Evolutionary conservation across 2,797 vertebrate genomes (phyloP).

Genomic region (Taeniopygia guttata): DNA sequence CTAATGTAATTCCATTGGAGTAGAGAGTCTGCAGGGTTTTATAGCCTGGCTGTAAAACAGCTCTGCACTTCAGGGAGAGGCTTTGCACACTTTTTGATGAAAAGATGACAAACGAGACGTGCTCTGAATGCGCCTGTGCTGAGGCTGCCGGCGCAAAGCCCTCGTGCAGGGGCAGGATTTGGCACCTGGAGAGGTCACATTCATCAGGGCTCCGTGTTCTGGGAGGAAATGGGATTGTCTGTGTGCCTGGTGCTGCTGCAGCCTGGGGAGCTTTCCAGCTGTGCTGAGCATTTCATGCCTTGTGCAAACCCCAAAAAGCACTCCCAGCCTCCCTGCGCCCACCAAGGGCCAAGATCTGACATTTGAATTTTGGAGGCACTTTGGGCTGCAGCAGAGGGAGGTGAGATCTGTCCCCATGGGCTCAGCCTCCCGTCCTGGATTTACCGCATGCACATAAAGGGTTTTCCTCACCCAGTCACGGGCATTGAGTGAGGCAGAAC

Average conservation of each 20-base stretch:
- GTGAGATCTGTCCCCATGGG: fast-evolving
- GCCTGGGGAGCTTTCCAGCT: not conserved
- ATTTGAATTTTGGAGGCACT: not conserved
- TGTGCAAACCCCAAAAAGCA: not conserved
- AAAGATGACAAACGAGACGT: slow-evolving; percentile 76
- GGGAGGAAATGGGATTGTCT: not conserved
- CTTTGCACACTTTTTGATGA: slow-evolving; percentile 50
- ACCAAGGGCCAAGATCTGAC: not conserved
- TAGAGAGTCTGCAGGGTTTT: not conserved
- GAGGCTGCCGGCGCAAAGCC: slow-evolving; percentile 68
- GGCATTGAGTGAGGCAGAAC: fast-evolving
- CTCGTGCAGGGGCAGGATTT: not conserved
- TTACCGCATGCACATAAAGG: not conserved
- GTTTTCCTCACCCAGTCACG: not conserved
- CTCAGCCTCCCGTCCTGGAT: not conserved
- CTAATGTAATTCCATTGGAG: slow-evolving; percentile 74
- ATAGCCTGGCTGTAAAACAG: slow-evolving; percentile 65
- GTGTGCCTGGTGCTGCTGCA: not conserved
- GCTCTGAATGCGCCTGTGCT: slow-evolving; percentile 40
- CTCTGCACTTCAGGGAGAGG: slow-evolving; percentile 24
- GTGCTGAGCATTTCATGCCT: not conserved
- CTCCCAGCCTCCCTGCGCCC: not conserved
- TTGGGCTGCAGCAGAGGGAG: not conserved
- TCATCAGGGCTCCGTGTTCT: not conserved
- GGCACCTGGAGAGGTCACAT: not conserved